Percentiles rank a stretch among this genome's conserved stretches.
phyloP scores from a whole-genome alignment of 2,113 vertebrate genomes.

The Arvicanthis niloticus region DNA sequence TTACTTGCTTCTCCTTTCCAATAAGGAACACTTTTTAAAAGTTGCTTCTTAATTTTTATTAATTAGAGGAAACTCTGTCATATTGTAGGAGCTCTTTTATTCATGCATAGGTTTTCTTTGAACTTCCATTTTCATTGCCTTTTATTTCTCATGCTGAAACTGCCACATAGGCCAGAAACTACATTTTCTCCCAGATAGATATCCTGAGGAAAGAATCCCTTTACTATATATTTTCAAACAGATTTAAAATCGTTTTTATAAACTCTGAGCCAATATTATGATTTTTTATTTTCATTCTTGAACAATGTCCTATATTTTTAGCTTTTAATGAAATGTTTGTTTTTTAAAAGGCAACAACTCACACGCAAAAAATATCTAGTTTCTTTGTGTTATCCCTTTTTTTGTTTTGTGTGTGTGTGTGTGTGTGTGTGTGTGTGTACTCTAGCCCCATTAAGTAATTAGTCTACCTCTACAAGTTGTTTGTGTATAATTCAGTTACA shows the following conservation, averaged over 20 bases:
- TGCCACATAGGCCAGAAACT: constrained; percentile 29
- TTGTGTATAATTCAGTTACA: constrained; percentile 54
- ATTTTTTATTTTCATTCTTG: neutral
- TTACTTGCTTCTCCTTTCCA: neutral
- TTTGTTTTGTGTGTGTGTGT: neutral
- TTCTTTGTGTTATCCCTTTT: constrained; percentile 37
- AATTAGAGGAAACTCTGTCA: neutral
- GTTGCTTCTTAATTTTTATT: neutral
- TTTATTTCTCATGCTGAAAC: neutral
- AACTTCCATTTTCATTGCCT: neutral
- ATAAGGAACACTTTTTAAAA: constrained; percentile 20
- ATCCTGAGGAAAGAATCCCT: constrained; percentile 19
- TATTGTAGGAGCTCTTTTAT: neutral
- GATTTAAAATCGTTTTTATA: constrained; percentile 37
- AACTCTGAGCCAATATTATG: constrained; percentile 37
- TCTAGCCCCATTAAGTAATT: constrained; percentile 24
- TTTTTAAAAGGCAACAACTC: constrained; percentile 12
- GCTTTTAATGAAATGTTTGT: constrained; percentile 19
- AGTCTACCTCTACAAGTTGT: neutral
- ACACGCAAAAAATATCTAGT: constrained; percentile 18
- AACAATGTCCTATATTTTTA: neutral
- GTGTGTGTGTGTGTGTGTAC: neutral
- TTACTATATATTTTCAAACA: constrained; percentile 43
- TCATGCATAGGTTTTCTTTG: constrained; percentile 12
- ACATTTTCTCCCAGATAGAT: constrained; percentile 49